phyloP scores from a whole-genome alignment of 2,888 invertebrate species.

The Oligia strigilis region DNA sequence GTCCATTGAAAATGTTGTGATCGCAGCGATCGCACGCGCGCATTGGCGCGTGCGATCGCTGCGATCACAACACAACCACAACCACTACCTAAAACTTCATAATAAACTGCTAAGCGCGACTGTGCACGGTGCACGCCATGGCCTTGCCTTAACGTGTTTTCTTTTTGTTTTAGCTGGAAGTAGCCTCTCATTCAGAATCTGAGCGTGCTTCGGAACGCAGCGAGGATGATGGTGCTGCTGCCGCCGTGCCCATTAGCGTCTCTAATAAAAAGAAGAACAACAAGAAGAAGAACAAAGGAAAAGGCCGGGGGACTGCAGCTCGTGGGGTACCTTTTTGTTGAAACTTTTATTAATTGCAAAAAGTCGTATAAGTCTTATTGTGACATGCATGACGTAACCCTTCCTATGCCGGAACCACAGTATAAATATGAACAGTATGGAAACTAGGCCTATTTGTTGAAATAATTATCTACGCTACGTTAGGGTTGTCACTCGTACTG shows the following conservation, averaged over 20 bases:
- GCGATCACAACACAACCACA: too few species aligned
- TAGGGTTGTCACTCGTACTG: too few species aligned
- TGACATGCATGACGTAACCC: too few species aligned
- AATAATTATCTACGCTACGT: too few species aligned
- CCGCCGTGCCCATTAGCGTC: neutral
- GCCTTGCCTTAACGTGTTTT: neutral
- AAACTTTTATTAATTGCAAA: neutral
- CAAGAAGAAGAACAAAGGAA: conserved; percentile 43
- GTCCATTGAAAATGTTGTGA: neutral
- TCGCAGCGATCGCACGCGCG: neutral
- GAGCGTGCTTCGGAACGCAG: conserved; percentile 40
- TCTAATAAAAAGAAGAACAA: conserved; percentile 33
- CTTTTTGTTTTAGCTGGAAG: conserved; percentile 27
- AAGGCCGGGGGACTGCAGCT: neutral
- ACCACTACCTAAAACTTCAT: neutral
- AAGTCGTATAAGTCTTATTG: neutral
- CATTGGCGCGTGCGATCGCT: too few species aligned
- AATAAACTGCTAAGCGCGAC: neutral
- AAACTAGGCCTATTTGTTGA: too few species aligned
- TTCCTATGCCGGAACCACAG: too few species aligned
- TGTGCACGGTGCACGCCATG: neutral
- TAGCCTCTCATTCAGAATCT: conserved; percentile 48
- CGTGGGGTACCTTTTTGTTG: conserved; percentile 6
- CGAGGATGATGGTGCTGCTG: conserved; percentile 30
- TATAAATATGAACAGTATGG: too few species aligned